Conservation (phyloP, 2,797 vertebrate genomes). For the Oryzias dopingdopingensis region DNA sequence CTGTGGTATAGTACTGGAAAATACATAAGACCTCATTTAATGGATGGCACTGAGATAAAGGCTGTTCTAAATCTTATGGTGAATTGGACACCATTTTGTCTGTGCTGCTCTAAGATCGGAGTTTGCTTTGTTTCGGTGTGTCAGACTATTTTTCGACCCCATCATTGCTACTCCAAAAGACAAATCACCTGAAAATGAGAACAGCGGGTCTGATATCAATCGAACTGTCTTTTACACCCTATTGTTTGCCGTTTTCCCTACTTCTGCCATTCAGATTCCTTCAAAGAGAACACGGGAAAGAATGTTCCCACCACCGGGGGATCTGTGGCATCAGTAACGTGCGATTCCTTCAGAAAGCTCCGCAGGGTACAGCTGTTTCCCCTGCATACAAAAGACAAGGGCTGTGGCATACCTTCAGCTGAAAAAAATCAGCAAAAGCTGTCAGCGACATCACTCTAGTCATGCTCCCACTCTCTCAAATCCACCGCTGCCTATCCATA, state of each 20-base stretch:
- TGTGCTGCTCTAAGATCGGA: slow-evolving; percentile 8
- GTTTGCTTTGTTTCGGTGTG: background rate
- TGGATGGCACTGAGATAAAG: slow-evolving; percentile 29
- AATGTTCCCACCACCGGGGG: slow-evolving; percentile 54
- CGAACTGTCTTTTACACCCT: slow-evolving; percentile 44
- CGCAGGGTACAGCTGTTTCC: slow-evolving; percentile 69
- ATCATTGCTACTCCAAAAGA: slow-evolving; percentile 21
- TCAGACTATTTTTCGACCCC: slow-evolving; percentile 25
- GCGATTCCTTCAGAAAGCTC: slow-evolving; percentile 69
- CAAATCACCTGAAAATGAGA: slow-evolving; percentile 49
- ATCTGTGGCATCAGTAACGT: slow-evolving; percentile 61
- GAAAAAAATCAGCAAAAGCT: slow-evolving; percentile 69
- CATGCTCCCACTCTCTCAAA: slow-evolving; percentile 54
- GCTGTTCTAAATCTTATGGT: slow-evolving; percentile 33
- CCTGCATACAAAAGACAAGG: slow-evolving; percentile 76
- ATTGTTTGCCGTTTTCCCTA: slow-evolving; percentile 67
- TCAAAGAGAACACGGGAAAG: slow-evolving; percentile 58
- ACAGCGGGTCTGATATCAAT: slow-evolving; percentile 43
- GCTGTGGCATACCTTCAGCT: slow-evolving; percentile 68
- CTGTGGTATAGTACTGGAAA: slow-evolving; percentile 18
- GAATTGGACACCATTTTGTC: slow-evolving; percentile 9
- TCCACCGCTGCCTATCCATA: slow-evolving; percentile 52
- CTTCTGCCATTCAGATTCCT: slow-evolving; percentile 68
- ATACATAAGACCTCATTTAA: slow-evolving; percentile 33
- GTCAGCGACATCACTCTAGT: slow-evolving; percentile 79